Percentiles rank a stretch among this genome's conserved stretches.
Conservation (phyloP, 92 coral and sea anemone species). For the Nematostella vectensis region DNA sequence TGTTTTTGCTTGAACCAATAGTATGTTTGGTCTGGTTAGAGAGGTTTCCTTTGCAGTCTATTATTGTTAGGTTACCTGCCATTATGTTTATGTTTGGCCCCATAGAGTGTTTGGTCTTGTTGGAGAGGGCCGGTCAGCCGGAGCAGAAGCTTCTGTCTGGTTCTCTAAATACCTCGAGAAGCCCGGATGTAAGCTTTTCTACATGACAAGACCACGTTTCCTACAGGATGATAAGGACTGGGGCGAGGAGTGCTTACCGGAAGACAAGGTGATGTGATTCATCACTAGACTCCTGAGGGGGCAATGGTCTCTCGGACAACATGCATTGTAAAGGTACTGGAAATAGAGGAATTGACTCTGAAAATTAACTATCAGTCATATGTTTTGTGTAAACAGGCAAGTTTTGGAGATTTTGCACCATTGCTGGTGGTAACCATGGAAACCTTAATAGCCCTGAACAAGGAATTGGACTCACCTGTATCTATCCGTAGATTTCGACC, state of each 20-base stretch:
- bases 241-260: constrained; percentile 42
- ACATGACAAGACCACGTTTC: constrained; percentile 49
- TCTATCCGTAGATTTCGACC: constrained; percentile 69
- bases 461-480: constrained; percentile 36
- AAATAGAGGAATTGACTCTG: too few relatives aligned
- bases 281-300: too few relatives aligned
- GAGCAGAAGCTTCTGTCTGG: constrained; percentile 75
- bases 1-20: too few relatives aligned
- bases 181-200: constrained; percentile 48
- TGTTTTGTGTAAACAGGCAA: constrained; percentile 22
- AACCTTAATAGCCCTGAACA: constrained; percentile 55
- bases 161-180: constrained; percentile 57
- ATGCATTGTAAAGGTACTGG: too few relatives aligned
- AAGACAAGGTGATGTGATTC: constrained; percentile 48
- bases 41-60: too few relatives aligned
- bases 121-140: constrained; percentile 76
- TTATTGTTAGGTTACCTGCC: too few relatives aligned
- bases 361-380: too few relatives aligned
- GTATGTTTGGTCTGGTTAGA: too few relatives aligned
- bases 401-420: constrained; percentile 58
- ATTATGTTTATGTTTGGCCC: too few relatives aligned
- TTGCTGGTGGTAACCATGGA: constrained; percentile 51
- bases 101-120: constrained; percentile 42
- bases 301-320: too few relatives aligned
- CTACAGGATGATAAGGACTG: constrained; percentile 43